Conservation (phyloP, 2,113 vertebrate genomes). For the Salminus brasiliensis region DNA sequence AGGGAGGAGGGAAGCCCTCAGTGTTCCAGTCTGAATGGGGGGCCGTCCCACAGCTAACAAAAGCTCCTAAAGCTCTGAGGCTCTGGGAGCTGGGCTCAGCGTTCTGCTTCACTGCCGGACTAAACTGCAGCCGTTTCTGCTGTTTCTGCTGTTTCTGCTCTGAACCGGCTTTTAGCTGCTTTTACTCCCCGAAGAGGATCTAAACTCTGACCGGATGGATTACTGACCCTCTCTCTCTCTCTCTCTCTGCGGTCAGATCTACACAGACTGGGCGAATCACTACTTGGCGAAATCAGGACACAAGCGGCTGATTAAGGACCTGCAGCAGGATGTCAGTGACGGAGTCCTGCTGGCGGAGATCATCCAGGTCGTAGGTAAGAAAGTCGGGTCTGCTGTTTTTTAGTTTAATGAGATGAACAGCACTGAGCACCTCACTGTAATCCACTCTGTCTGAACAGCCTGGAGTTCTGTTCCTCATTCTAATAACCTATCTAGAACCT, state of each 20-base stretch:
- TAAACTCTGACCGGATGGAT: too few species aligned
- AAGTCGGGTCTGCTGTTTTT: neutral
- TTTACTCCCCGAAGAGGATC: too few species aligned
- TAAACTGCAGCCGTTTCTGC: neutral
- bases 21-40: neutral
- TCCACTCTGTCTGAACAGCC: too few species aligned
- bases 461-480: too few species aligned
- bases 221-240: neutral
- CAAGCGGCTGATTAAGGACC: slow-evolving; percentile 95
- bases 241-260: slow-evolving; percentile 83
- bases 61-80: neutral
- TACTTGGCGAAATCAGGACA: slow-evolving; percentile 96
- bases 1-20: neutral
- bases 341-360: slow-evolving; percentile 96
- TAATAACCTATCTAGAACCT: too few species aligned
- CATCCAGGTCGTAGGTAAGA: slow-evolving; percentile 97
- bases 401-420: neutral
- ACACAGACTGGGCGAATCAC: slow-evolving; percentile 98
- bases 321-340: slow-evolving; percentile 95
- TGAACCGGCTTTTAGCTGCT: neutral
- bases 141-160: too few species aligned
- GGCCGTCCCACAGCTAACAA: neutral
- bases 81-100: neutral
- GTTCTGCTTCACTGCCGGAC: neutral
- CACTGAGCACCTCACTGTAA: neutral